Conservation (phyloP, 92 coral and sea anemone genomes). For the Palythoa grandiflora region DNA sequence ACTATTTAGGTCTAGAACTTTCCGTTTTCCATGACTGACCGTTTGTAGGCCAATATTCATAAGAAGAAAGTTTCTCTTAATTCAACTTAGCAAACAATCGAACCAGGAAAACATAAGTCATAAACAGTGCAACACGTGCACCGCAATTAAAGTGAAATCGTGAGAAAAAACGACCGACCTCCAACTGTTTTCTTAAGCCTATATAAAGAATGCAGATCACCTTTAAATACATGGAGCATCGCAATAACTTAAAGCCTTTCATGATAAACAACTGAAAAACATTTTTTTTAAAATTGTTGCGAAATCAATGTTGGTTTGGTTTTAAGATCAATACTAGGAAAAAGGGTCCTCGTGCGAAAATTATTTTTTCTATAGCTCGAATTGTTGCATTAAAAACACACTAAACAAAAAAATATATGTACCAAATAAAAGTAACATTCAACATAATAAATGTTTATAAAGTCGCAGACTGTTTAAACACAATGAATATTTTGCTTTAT, state of each 20-base stretch:
- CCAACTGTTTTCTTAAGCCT: conserved; percentile 36
- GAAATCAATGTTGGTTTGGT: background rate
- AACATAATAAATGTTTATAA: background rate
- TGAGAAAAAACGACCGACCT: conserved; percentile 24
- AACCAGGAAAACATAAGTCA: conserved; percentile 24
- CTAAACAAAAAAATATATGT: background rate
- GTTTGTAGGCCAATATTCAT: conserved; percentile 36
- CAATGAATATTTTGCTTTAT: background rate
- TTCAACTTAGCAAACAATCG: conserved; percentile 39
- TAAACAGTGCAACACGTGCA: conserved; percentile 36
- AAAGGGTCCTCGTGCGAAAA: no score
- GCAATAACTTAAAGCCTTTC: background rate
- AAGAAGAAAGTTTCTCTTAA: background rate
- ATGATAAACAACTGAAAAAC: background rate
- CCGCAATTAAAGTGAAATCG: conserved; percentile 19
- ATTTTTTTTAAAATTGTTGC: background rate
- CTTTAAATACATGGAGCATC: background rate
- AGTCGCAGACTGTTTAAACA: background rate
- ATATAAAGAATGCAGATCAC: background rate
- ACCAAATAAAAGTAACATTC: background rate
- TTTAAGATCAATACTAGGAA: background rate
- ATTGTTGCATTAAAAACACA: background rate
- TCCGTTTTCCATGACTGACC: background rate
- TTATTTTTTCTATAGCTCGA: background rate
- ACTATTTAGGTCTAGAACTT: background rate